Evolutionary conservation across 2,888 invertebrate species (phyloP), one percentile per base, ranked within the genome.

Genomic region (Epinotia bilunana): DNA sequence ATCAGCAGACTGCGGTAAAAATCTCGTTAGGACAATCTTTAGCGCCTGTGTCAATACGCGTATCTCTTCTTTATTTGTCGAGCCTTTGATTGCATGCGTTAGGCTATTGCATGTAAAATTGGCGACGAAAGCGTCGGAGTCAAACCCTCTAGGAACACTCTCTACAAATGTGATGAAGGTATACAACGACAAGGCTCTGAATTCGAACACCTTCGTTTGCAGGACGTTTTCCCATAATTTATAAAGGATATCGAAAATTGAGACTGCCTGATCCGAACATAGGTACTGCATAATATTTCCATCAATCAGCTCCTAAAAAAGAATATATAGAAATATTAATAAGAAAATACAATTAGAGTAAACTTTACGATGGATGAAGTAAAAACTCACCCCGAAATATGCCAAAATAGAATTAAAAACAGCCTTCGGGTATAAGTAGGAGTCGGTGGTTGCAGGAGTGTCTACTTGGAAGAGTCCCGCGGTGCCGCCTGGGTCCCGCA

Each of bases 21-120:
- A 87, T 69, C 86, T 86, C 65, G 83, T 82, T 0, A 95, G 77
- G 68, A 95, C 90, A 9, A 83, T 77, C 72, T 89, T 84, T 1
- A 96, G 84, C 75, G 94, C 95, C 81, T 87, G 86, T 23, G 88
- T 81, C 9, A 93, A 85, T 20, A 89, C 83, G 64, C 81, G 80
- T 13, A 92, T 77, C 62, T 90, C 86, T 3, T 83, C 79, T 68
- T 87, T 84, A 12, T 83, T 83, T 23, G 85, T 81, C 67, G 90
- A 87, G 64, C 84, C 83, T 78, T 93, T 94, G 2, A 95, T 94
- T 1, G 95, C 87, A 79, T 95, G 90, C 1, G 95, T 84, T 28
- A 96, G 84, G 72, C 93, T 94, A 77, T 94, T 92, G 71, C 94
- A 92, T 7, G 95, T 88, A 79, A 95, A 96, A 79, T 95, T 93